Evolutionary conservation across 2,888 invertebrate genomes (phyloP).

Genomic region (Luperina nickerlii): DNA sequence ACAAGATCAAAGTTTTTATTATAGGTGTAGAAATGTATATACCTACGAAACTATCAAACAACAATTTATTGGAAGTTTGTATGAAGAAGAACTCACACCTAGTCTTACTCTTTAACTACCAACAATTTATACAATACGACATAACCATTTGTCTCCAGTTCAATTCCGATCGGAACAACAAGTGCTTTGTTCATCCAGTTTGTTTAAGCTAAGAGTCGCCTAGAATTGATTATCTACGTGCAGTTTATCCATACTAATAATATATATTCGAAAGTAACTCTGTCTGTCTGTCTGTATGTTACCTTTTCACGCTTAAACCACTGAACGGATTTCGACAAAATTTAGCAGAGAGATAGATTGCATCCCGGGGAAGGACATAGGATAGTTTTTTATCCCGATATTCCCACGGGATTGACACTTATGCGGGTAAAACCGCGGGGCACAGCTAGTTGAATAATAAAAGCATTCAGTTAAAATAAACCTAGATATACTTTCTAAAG

Average conservation of each 20-base stretch:
- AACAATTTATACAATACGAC: not conserved
- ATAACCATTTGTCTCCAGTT: constrained; percentile 20
- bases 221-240: constrained; percentile 1
- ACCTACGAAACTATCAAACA: not conserved
- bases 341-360: too few relatives aligned
- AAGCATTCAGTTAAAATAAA: constrained; percentile 11
- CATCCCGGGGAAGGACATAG: too few relatives aligned
- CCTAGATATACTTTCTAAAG: not conserved
- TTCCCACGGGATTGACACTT: too few relatives aligned
- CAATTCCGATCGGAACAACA: constrained; percentile 7
- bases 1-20: not conserved
- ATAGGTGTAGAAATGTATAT: not conserved
- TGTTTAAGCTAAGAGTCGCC: not conserved
- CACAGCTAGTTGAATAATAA: not conserved
- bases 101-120: not conserved
- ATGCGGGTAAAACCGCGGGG: too few relatives aligned
- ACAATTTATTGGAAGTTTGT: not conserved
- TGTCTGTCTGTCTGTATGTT: too few relatives aligned
- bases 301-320: too few relatives aligned
- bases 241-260: not conserved
- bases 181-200: constrained; percentile 9
- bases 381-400: too few relatives aligned
- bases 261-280: too few relatives aligned
- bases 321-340: too few relatives aligned
- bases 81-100: not conserved